Evolutionary conservation across 2,888 invertebrate genomes (phyloP).

Genomic region (Drosophila parthenogenetica): DNA sequence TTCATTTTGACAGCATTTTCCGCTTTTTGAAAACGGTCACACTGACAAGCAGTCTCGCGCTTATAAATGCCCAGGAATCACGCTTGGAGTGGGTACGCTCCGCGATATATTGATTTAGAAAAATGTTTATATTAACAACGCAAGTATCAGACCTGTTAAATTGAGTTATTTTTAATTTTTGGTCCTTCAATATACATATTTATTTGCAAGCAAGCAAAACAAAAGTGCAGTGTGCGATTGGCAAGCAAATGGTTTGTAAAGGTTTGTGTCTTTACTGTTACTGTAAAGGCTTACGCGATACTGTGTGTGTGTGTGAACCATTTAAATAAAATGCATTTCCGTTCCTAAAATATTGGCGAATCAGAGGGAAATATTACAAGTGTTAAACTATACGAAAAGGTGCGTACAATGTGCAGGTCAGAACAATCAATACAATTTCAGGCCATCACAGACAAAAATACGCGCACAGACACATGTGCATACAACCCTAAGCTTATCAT

Average conservation of each 20-base stretch:
- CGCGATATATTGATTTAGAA: slow-evolving; percentile 38
- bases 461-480: slow-evolving; percentile 14
- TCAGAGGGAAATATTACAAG: slow-evolving; percentile 23
- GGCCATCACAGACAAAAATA: slow-evolving; percentile 11
- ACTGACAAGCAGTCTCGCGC: slow-evolving; percentile 45
- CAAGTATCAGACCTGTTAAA: not conserved
- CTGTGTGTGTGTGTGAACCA: slow-evolving; percentile 17
- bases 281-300: slow-evolving; percentile 46
- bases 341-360: slow-evolving; percentile 8
- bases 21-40: slow-evolving; percentile 29
- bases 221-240: not conserved
- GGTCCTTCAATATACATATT: not conserved
- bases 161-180: not conserved
- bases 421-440: slow-evolving; percentile 54
- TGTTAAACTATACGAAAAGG: slow-evolving; percentile 32
- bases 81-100: not conserved
- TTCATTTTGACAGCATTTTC: slow-evolving; percentile 1
- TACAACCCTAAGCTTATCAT: slow-evolving; percentile 50
- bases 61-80: slow-evolving; percentile 38
- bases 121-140: slow-evolving; percentile 45
- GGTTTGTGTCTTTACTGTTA: slow-evolving; percentile 9
- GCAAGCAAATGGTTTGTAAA: not conserved
- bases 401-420: slow-evolving; percentile 36
- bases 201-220: not conserved
- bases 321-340: slow-evolving; percentile 24